These are phyloP conservation scores for Lonchura striata DNA, from an alignment of 2,113 vertebrate genomes.

Conservation along the genomic window DNA sequence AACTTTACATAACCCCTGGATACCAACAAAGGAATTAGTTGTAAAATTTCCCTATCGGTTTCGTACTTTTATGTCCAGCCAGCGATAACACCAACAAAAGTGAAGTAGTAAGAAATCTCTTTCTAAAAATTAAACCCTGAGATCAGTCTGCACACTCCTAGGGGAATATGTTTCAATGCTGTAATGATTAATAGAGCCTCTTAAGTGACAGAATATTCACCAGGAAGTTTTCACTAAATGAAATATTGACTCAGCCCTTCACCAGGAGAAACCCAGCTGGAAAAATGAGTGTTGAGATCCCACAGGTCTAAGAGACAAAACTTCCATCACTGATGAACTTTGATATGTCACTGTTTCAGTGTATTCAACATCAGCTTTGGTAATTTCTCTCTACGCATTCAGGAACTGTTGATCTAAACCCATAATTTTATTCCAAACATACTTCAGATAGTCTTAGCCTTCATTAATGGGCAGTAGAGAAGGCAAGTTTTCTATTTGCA, in stretches of 20 bases:
- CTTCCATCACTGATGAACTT: slow-evolving; percentile 65
- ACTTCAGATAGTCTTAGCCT: not conserved
- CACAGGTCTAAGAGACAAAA: slow-evolving; percentile 56
- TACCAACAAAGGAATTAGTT: slow-evolving; percentile 86
- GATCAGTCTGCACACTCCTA: slow-evolving; percentile 73
- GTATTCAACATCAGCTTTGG: slow-evolving; percentile 9
- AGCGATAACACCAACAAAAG: slow-evolving; percentile 85
- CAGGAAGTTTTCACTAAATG: slow-evolving; percentile 91
- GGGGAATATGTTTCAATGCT: slow-evolving; percentile 77
- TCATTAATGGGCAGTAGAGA: not conserved
- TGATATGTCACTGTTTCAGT: slow-evolving; percentile 47
- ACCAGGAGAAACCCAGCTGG: slow-evolving; percentile 73
- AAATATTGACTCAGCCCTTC: slow-evolving; percentile 80
- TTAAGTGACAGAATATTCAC: slow-evolving; percentile 83
- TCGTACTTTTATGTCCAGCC: slow-evolving; percentile 85
- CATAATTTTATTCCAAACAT: not conserved
- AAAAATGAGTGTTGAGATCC: slow-evolving; percentile 72
- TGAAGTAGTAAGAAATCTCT: slow-evolving; percentile 80
- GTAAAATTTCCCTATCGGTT: slow-evolving; percentile 76
- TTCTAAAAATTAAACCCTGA: slow-evolving; percentile 78
- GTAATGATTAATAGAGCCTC: slow-evolving; percentile 81
- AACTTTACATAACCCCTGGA: slow-evolving; percentile 86
- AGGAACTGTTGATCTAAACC: not conserved
- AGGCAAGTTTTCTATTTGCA: not conserved
- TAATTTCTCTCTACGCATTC: not conserved